These are phyloP conservation scores for Epinotia ramella DNA, from an alignment of 2,888 invertebrate species.

Conservation along the genomic window DNA sequence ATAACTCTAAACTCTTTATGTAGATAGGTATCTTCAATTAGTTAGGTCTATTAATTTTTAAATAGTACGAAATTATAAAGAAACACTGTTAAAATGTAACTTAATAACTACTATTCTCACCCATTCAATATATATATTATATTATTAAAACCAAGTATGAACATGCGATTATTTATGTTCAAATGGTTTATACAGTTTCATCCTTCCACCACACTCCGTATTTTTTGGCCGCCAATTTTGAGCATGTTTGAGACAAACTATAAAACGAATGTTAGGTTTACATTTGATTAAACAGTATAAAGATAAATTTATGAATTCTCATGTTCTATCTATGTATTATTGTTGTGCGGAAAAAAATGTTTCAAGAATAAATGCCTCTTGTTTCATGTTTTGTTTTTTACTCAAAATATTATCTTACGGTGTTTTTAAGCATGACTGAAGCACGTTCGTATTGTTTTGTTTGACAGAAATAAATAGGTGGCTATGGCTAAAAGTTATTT, in stretches of 20 bases:
- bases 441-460: background rate
- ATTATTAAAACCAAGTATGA: too few species aligned
- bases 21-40: too few species aligned
- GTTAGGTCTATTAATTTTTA: too few species aligned
- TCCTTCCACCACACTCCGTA: background rate
- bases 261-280: background rate
- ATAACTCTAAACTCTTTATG: background rate
- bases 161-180: too few species aligned
- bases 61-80: too few species aligned
- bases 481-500: background rate
- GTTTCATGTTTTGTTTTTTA: background rate
- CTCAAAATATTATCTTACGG: background rate
- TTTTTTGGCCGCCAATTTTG: background rate
- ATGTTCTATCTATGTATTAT: too few species aligned
- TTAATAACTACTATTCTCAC: too few species aligned
- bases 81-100: too few species aligned
- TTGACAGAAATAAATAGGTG: constrained; percentile 6
- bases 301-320: background rate
- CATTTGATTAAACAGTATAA: background rate
- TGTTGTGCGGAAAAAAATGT: background rate
- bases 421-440: constrained; percentile 11
- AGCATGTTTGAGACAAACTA: background rate
- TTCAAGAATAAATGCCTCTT: background rate
- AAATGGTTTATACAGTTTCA: too few species aligned
- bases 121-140: too few species aligned